Percentiles rank a stretch among this genome's conserved stretches.
These are phyloP conservation scores for Umimayanthus kanabou DNA, from an alignment of 92 coral and sea anemone species.

Conservation along the genomic window DNA sequence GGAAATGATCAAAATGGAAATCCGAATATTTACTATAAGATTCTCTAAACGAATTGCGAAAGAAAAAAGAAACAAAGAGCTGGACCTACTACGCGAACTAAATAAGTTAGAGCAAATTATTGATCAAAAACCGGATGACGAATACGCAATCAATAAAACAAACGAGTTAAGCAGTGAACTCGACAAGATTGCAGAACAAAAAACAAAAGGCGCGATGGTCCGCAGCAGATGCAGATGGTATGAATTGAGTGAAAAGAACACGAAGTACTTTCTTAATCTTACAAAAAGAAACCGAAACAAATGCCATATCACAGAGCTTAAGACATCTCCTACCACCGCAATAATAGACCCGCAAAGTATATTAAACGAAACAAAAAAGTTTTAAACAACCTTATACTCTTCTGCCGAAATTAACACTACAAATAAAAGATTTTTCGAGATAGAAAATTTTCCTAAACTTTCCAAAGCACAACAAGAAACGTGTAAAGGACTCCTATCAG, in stretches of 20 bases:
- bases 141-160: not conserved
- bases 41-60: not conserved
- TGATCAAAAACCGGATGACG: conserved; percentile 31
- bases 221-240: conserved; percentile 40
- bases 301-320: too few species aligned
- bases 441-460: too few species aligned
- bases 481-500: too few species aligned
- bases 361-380: too few species aligned
- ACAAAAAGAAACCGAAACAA: too few species aligned
- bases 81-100: conserved; percentile 30
- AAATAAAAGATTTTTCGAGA: too few species aligned
- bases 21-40: not conserved
- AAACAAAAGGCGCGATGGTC: conserved; percentile 45
- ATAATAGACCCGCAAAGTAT: too few species aligned
- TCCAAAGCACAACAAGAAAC: too few species aligned
- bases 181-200: conserved; percentile 33
- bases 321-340: too few species aligned
- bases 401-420: too few species aligned
- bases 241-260: not conserved
- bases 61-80: conserved; percentile 4
- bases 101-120: conserved; percentile 4
- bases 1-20: conserved; percentile 32
- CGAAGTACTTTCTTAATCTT: too few species aligned
- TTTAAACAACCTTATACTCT: too few species aligned
- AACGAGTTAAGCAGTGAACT: conserved; percentile 32